Conservation (phyloP, 2,888 invertebrate species). For the Ommatoiulus sabulosus region DNA sequence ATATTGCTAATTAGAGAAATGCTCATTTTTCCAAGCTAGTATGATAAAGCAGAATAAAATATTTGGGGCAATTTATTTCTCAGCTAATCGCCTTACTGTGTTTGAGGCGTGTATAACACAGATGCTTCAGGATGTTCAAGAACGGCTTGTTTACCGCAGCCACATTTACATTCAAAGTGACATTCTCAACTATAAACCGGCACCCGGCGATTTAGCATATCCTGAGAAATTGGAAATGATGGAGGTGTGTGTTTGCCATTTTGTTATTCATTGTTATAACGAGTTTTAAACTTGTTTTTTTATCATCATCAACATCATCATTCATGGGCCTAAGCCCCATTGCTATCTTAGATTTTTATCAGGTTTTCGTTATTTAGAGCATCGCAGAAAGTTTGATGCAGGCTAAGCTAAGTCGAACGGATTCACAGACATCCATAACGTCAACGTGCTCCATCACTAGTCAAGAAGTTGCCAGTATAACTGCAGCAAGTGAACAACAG, state of each 20-base stretch:
- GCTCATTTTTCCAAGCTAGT: background rate
- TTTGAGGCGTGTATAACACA: conserved; percentile 84
- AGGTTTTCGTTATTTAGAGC: conserved; percentile 64
- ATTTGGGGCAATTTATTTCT: conserved; percentile 47
- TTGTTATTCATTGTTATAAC: background rate
- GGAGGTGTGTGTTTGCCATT: conserved; percentile 74
- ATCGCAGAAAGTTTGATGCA: conserved; percentile 67
- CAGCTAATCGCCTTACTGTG: conserved; percentile 68
- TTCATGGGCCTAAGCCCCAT: too few species aligned
- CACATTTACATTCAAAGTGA: conserved; percentile 94
- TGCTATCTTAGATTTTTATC: too few species aligned
- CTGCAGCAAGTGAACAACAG: conserved; percentile 61
- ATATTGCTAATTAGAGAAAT: conserved; percentile 14
- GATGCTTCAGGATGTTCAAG: conserved; percentile 93
- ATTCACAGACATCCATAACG: conserved; percentile 77
- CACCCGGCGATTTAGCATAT: conserved; percentile 96
- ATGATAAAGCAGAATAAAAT: conserved; percentile 31
- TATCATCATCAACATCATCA: background rate
- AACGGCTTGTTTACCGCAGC: conserved; percentile 93
- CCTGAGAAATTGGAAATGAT: conserved; percentile 98
- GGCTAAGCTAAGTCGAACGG: conserved; percentile 69
- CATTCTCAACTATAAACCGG: conserved; percentile 84
- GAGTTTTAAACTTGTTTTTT: conserved; percentile 52
- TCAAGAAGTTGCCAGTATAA: conserved; percentile 79
- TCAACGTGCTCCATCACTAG: conserved; percentile 78